A percentile compares a stretch with the other conserved stretches of the same genome.
These are phyloP conservation scores for Eretmocerus hayati DNA, from an alignment of 2,888 invertebrate genomes.

Conservation along the genomic window DNA sequence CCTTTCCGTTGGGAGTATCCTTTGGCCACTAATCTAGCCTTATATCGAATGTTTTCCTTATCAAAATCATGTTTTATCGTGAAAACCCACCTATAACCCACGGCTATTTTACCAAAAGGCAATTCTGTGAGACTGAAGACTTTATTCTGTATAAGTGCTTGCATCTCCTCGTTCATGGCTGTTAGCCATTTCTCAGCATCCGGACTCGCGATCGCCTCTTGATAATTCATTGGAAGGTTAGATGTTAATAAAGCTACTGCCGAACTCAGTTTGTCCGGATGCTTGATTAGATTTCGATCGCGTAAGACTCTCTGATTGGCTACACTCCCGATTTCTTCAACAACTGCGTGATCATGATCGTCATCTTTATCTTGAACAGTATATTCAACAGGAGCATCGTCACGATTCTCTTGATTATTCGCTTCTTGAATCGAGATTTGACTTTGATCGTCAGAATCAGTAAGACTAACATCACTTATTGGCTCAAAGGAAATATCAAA, in stretches of 20 bases:
- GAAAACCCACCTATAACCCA: neutral
- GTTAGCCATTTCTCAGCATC: neutral
- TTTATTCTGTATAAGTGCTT: neutral
- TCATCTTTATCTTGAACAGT: no score
- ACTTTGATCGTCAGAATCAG: no score
- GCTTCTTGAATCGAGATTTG: no score
- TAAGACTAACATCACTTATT: neutral
- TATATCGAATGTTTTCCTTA: neutral
- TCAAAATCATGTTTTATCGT: neutral
- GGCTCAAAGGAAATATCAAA: neutral
- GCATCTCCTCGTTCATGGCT: neutral
- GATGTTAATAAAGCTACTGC: neutral
- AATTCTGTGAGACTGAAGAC: neutral
- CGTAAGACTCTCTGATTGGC: no score
- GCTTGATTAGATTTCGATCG: neutral
- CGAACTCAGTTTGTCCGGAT: neutral
- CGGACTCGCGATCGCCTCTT: neutral
- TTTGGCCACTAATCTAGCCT: conserved; percentile 12
- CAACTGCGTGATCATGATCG: no score
- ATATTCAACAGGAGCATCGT: no score
- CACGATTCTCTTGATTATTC: no score
- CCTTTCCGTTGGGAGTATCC: conserved; percentile 6
- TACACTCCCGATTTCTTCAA: no score
- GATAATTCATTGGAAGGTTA: neutral
- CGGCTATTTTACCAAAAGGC: neutral